phyloP scores from a whole-genome alignment of 1,140 invertebrate genomes.

The Heliconius nattereri region DNA sequence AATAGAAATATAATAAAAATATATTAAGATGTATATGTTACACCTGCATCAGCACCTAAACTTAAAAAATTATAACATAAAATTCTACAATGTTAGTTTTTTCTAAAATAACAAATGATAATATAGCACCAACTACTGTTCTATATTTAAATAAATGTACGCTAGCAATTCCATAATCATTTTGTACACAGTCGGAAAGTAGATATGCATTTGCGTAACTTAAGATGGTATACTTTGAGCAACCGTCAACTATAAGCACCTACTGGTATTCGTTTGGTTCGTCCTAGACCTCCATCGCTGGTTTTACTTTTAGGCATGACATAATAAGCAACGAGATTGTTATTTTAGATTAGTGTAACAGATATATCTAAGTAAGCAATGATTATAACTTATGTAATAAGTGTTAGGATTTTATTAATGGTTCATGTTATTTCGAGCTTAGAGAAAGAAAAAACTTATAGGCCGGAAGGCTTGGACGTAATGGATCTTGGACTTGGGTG shows the following conservation, averaged over 20 bases:
- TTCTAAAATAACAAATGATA: not conserved
- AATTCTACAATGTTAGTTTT: not conserved
- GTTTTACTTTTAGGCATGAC: slow-evolving; percentile 28
- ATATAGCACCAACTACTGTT: not conserved
- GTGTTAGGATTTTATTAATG: too few relatives aligned
- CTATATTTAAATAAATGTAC: not conserved
- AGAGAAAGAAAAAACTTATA: too few relatives aligned
- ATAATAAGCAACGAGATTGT: slow-evolving; percentile 23
- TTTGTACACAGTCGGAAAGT: not conserved
- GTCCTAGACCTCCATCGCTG: slow-evolving; percentile 32
- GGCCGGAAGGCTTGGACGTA: too few relatives aligned
- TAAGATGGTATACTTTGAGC: slow-evolving; percentile 39
- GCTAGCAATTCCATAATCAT: not conserved
- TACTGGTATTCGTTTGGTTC: slow-evolving; percentile 21
- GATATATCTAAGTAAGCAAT: not conserved
- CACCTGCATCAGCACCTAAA: too few relatives aligned
- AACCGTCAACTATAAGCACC: slow-evolving; percentile 31
- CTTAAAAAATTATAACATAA: not conserved
- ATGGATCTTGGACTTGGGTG: too few relatives aligned
- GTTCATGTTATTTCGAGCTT: too few relatives aligned
- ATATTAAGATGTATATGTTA: too few relatives aligned
- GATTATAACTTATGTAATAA: too few relatives aligned
- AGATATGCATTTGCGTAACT: slow-evolving; percentile 36
- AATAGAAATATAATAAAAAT: too few relatives aligned
- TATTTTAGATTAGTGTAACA: not conserved